Evolutionary conservation across 2,888 invertebrate genomes (phyloP).

Genomic region (Trichacis sp.): DNA sequence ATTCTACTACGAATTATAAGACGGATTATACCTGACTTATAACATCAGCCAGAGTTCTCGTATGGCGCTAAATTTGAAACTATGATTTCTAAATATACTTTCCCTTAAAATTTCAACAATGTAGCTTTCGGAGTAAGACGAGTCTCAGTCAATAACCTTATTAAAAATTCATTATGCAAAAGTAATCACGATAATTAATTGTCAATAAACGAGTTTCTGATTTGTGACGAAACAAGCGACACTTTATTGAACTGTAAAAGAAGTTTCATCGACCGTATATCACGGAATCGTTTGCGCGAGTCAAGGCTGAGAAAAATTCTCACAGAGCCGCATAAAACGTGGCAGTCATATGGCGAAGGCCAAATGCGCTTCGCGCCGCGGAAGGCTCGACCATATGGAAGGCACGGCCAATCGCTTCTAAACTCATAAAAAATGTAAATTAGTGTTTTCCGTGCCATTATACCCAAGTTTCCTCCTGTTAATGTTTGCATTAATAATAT

Average conservation of each 20-base stretch:
- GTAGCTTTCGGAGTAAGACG: too few relatives aligned
- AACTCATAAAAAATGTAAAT: neutral
- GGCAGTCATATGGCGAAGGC: neutral
- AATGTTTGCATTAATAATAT: neutral
- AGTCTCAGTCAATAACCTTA: too few relatives aligned
- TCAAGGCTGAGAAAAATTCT: conserved; percentile 1
- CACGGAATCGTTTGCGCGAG: neutral
- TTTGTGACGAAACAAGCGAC: neutral
- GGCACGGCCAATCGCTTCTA: neutral
- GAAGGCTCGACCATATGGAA: neutral
- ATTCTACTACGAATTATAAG: too few relatives aligned
- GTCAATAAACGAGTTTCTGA: too few relatives aligned
- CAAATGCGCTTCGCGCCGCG: neutral
- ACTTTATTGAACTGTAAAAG: neutral
- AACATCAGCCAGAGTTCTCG: too few relatives aligned
- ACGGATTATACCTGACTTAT: too few relatives aligned
- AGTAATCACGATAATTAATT: too few relatives aligned
- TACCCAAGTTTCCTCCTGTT: neutral
- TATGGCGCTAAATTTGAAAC: too few relatives aligned
- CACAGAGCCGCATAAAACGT: neutral
- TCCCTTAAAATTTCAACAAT: too few relatives aligned
- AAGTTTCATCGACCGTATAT: neutral
- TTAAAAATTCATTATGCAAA: too few relatives aligned
- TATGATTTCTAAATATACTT: too few relatives aligned
- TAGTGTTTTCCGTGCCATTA: neutral